Evolutionary conservation across 2,797 vertebrate species (phyloP), one percentile per base, ranked within the genome.

Genomic region (Neosilurus hyrtlii): DNA sequence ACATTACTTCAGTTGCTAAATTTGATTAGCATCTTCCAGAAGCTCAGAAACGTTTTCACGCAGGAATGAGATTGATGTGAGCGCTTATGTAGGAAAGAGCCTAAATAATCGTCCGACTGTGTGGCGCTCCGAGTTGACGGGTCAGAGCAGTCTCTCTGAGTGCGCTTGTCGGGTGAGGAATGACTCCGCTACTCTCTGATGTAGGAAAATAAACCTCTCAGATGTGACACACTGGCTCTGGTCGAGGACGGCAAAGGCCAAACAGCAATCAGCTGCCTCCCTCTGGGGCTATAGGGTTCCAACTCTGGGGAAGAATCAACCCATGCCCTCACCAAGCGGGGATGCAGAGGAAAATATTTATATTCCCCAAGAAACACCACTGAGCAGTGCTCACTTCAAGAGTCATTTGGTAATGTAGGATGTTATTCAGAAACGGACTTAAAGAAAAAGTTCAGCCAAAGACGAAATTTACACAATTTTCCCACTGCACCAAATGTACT

Each of bases 241-340:
- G 91, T 90, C 82, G 88, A 92, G 92, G 91, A 94, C 92, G 92
- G 90, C 90, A 92, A 90, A 86, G 88, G 92, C 92, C 92, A 94
- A 92, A 94, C 92, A 91, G 91, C 91, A 93, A 92, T 91, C 91
- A 92, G 87, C 92, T 68, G 92, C 88, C 72, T 92, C 92, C 92
- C 92, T 62, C 82, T 76, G 89, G 92, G 91, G 90, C 89, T 78
- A 59, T 93, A 83, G 86, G 89, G 91, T 92, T 92, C 88, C 89
- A 77, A 63, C 84, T 59, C 59, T 22, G 77, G 76, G 86, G 81
- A n/a, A 79, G 71, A 81, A 84, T 84, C 83, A 86, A 77, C 72
- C 84, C 80, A 65, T 67, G 80, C 76, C 72, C 84, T 82, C 61
- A 26, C 80, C 61, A 62, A 73, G 65, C 51, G 2, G 78, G 72